Percentiles rank a stretch among this genome's conserved stretches.
These are phyloP conservation scores for Grallaria varia DNA, from an alignment of 2,113 vertebrate species.

Conservation along the genomic window DNA sequence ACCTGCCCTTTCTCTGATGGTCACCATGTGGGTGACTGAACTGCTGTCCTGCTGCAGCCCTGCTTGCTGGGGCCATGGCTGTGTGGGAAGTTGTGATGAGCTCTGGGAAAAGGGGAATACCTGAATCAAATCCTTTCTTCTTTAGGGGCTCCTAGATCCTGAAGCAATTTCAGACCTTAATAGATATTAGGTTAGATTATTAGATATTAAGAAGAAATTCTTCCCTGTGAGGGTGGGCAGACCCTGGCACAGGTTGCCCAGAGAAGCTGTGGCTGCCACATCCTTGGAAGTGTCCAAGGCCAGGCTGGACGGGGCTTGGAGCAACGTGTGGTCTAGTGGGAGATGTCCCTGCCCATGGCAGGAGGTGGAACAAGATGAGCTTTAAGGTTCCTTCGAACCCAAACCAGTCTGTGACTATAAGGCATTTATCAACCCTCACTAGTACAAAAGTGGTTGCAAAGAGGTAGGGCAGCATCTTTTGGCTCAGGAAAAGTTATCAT, in stretches of 20 bases:
- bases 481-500: background rate
- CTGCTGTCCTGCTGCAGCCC: accelerated
- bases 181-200: background rate
- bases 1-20: background rate
- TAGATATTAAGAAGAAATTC: background rate
- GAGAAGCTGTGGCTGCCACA: background rate
- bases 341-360: background rate
- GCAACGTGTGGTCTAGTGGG: accelerated
- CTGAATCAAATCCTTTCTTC: background rate
- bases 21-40: background rate
- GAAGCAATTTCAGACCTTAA: background rate
- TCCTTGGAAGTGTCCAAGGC: background rate
- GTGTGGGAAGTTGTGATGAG: background rate
- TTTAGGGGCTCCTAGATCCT: background rate
- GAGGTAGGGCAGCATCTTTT: background rate
- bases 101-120: background rate
- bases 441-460: background rate
- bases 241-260: background rate
- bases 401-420: background rate
- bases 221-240: accelerated
- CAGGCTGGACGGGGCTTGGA: accelerated
- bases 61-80: background rate
- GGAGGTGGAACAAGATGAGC: background rate
- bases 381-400: background rate
- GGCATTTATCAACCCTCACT: background rate